Evolutionary conservation across 1,140 invertebrate genomes (phyloP), one percentile per base, ranked within the genome.

Genomic region (Sycobia sp.): DNA sequence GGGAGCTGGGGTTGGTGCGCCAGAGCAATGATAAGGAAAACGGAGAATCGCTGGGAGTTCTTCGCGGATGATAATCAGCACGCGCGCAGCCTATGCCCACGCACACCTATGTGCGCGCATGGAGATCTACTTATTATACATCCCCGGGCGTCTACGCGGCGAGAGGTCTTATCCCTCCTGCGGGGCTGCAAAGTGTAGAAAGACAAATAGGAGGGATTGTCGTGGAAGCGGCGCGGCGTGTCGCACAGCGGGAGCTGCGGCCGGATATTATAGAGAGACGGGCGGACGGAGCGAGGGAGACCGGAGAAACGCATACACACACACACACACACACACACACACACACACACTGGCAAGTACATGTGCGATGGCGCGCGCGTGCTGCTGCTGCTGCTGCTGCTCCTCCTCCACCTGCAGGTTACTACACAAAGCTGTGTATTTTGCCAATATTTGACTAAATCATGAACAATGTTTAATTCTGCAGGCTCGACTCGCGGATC

Each of bases 391-490:
- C 46, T 65, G 68, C 70, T n/a, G 22, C 4, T 10, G 47, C 10
- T 16, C 75, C 69, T 71, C 72, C n/a, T n/a, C 46, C 67, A 73
- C 66, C 57, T 71, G 68, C 69, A 77, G 76, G n/a, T 67, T 63
- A 76, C 75, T 76, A 76, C n/a, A 32, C 79, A 81, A 79, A 79
- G 75, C 73, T 76, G 78, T 80, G 78, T 81, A 81, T 82, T 74
- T 76, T 74, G 78, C 78, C 78, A 82, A 82, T 81, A 82, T 82
- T 82, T 82, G 78, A 79, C 78, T 76, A 82, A 82, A 82, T 81
- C 77, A 82, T 82, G 78, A 82, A 81, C 78, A 81, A 80, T 81
- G 78, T 80, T 81, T 80, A 75, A 80, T 80, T 76, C 76, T 75
- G 79, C 73, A 78, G n/a, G 47, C 20, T 46, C 4, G 44, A 20